Evolutionary conservation across 2,113 vertebrate species (phyloP).

Genomic region (Hiodon alosoides): DNA sequence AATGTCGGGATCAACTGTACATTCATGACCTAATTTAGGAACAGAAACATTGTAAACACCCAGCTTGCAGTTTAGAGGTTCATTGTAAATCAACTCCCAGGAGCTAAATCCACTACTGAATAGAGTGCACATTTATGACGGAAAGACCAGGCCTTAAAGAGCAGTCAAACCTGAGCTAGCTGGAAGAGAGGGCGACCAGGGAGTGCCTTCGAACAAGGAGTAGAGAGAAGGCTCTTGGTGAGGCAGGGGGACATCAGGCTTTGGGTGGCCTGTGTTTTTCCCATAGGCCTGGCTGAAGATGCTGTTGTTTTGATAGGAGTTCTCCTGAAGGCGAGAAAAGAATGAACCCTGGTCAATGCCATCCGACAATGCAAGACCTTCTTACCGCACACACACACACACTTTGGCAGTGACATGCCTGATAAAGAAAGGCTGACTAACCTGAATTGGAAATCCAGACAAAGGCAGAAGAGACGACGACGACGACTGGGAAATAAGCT

Average conservation of each 20-base stretch:
- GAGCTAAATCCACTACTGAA: too few relatives aligned
- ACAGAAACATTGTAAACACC: too few relatives aligned
- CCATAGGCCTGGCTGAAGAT: constrained; percentile 95
- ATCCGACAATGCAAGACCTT: too few relatives aligned
- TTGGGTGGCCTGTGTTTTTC: constrained; percentile 77
- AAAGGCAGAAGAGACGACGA: constrained; percentile 85
- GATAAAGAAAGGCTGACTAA: constrained; percentile 39
- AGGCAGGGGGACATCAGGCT: constrained; percentile 71
- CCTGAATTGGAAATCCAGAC: constrained; percentile 89
- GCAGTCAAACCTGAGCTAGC: constrained; percentile 83
- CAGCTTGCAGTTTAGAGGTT: too few relatives aligned
- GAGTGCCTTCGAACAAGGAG: constrained; percentile 92
- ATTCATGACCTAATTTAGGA: too few relatives aligned
- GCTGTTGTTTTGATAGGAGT: constrained; percentile 79
- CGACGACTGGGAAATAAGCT: constrained; percentile 75
- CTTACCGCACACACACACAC: neutral
- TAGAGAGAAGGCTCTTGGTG: constrained; percentile 93
- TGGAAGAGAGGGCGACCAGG: constrained; percentile 94
- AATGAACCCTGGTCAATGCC: neutral
- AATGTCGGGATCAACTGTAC: too few relatives aligned
- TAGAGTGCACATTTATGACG: too few relatives aligned
- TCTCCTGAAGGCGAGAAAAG: constrained; percentile 64
- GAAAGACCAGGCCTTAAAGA: neutral
- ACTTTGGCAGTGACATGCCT: neutral
- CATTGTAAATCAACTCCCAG: too few relatives aligned